Conservation (phyloP, 1,140 invertebrate species). For the Tigriopus japonicus region DNA sequence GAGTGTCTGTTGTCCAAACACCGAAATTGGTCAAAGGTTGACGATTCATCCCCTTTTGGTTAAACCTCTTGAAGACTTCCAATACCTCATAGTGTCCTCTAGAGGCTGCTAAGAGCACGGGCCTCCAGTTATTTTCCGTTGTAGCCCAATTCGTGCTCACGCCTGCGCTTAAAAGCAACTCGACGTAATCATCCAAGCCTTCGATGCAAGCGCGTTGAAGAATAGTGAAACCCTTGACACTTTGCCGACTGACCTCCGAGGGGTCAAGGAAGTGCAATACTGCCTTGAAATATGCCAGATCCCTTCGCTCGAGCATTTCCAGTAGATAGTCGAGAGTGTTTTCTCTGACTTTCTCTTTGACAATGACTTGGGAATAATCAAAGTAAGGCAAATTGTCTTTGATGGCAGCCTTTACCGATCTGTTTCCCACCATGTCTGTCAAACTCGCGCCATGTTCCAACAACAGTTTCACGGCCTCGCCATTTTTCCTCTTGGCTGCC, state of each 20-base stretch:
- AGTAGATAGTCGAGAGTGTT: background rate
- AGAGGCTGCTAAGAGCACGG: background rate
- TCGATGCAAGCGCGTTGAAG: constrained; percentile 12
- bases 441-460: background rate
- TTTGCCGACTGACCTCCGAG: constrained; percentile 4
- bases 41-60: background rate
- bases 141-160: background rate
- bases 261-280: constrained; percentile 1
- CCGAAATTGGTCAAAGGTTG: background rate
- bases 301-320: background rate
- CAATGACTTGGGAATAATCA: background rate
- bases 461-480: background rate
- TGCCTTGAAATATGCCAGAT: background rate
- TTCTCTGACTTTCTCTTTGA: background rate
- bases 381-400: background rate
- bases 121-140: background rate
- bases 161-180: constrained; percentile 5
- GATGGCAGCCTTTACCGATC: background rate
- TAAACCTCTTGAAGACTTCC: background rate
- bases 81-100: background rate
- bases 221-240: background rate
- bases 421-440: background rate
- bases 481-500: constrained; percentile 7
- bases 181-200: constrained; percentile 12
- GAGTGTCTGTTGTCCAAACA: background rate